Evolutionary conservation across 1,140 invertebrate genomes (phyloP), one percentile per base, ranked within the genome.

Genomic region (Nautilus pompilius): DNA sequence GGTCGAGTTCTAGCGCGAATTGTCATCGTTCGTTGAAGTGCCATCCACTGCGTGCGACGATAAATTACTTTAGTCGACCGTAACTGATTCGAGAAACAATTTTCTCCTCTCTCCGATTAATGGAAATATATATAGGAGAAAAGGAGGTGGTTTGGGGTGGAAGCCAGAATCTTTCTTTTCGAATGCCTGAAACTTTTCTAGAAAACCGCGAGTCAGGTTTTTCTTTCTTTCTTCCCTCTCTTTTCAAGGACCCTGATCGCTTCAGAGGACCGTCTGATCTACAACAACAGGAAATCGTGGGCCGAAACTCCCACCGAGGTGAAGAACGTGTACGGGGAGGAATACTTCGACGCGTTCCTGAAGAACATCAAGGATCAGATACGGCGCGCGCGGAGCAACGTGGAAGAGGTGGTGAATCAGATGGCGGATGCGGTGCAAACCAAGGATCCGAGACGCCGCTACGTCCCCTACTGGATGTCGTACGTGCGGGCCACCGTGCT

Each of bases 271-370:
- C 68, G 73, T 36, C 64, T 78, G 29, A 74, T 74, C 26, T 62
- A 69, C 33, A 63, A 65, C 20, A 77, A 74, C 65, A 63, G 73
- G 48, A 78, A 78, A 63, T 75, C 72, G 6, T 78, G 78, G 75
- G 72, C 71, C 15, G 72, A 79, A 60, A 76, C 75, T 1, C 77
- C 77, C 15, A 73, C 70, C 15, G 76, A 77, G 30, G 68, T 80
- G 8, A 74, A 74, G 58, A 69, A 73, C 8, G 76, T 73, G 28
- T 77, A 80, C 33, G 75, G 78, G 13, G 74, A 79, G 49, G 78
- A 77, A 58, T 79, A 78, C 62, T 77, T 79, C 55, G 72, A 75
- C 46, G 68, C 69, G 3, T 77, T 80, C 57, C 61, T 75, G 30
- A 63, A 71, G 34, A 73, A 69, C 30, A 71, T 79, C 32, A 65